A percentile compares a stretch with the other conserved stretches of the same genome.
These are phyloP conservation scores for Gallinago nigripennis DNA, from an alignment of 2,797 vertebrate genomes.

Conservation along the genomic window DNA sequence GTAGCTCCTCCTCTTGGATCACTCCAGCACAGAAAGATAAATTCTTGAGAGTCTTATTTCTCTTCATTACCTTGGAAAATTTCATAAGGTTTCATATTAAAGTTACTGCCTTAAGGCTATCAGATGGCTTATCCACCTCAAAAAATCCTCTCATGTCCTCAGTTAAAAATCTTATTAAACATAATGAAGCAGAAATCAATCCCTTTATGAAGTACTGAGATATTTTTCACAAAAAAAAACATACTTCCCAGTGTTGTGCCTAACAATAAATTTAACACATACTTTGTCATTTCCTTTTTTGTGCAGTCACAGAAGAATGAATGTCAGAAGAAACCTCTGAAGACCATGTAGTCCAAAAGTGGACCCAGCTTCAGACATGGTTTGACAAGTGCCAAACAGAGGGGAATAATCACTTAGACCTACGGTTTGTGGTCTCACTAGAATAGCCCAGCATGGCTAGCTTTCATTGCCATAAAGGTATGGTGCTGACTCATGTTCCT, in stretches of 20 bases:
- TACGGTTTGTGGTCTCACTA: rapidly evolving
- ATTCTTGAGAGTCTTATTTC: neutral
- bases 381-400: neutral
- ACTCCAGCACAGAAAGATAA: neutral
- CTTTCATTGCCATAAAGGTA: neutral
- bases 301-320: neutral
- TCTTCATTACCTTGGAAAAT: neutral
- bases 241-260: rapidly evolving
- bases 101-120: neutral
- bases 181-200: constrained; percentile 11
- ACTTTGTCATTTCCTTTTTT: neutral
- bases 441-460: neutral
- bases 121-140: neutral
- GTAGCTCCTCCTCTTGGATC: neutral
- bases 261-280: neutral
- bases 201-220: neutral
- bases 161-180: neutral
- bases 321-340: neutral
- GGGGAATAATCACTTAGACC: neutral
- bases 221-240: neutral
- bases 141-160: neutral
- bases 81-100: neutral
- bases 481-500: neutral
- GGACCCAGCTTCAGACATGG: neutral
- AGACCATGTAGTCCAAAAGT: neutral